phyloP scores from a whole-genome alignment of 2,888 invertebrate species.

The Lepidochitona cinerea region DNA sequence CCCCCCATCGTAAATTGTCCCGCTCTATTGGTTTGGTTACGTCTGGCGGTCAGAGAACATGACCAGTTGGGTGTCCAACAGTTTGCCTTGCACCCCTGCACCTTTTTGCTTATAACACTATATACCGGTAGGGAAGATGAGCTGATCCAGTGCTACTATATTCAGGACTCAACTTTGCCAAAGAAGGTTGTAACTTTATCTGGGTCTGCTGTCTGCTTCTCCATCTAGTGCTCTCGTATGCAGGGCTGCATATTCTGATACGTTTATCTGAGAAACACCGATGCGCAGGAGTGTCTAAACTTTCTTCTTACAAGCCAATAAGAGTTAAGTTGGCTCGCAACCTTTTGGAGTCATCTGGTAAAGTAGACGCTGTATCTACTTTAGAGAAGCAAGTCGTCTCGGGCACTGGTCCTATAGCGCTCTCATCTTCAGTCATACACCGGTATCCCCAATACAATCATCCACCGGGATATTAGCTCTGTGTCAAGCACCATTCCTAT shows the following conservation, averaged over 20 bases:
- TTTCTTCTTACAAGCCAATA: not conserved
- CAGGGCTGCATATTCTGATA: not conserved
- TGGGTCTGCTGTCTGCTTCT: not conserved
- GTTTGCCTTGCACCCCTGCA: too few species aligned
- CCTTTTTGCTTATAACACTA: too few species aligned
- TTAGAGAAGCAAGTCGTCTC: not conserved
- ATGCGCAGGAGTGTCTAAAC: not conserved
- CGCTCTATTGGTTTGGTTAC: too few species aligned
- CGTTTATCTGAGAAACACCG: not conserved
- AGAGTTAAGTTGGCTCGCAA: conserved; percentile 1
- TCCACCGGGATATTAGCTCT: not conserved
- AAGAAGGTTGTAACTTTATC: conserved; percentile 4
- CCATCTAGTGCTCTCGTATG: not conserved
- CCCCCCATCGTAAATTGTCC: too few species aligned
- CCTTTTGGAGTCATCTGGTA: conserved; percentile 4
- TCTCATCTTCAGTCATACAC: not conserved
- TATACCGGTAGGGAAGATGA: too few species aligned
- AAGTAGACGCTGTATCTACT: not conserved
- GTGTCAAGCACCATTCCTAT: not conserved
- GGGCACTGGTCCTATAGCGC: not conserved
- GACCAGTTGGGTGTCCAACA: too few species aligned
- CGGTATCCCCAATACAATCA: not conserved
- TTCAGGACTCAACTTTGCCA: conserved; percentile 3
- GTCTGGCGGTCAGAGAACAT: too few species aligned
- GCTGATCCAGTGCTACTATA: too few species aligned